phyloP scores from a whole-genome alignment of 2,888 invertebrate species.

The Sacculina carcini region DNA sequence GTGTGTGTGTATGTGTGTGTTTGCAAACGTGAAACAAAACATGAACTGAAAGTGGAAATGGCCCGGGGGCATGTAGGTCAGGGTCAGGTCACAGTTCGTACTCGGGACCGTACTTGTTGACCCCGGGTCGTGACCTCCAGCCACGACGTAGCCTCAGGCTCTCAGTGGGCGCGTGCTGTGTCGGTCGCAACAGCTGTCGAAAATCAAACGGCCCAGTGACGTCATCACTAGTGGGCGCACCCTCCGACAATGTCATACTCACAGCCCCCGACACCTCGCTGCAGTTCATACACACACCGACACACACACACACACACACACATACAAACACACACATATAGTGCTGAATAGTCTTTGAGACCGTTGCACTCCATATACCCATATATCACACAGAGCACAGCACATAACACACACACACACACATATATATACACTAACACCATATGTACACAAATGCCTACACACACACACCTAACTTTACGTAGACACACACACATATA shows the following conservation, averaged over 20 bases:
- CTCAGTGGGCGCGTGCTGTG: slow-evolving; percentile 36
- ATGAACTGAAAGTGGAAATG: neutral
- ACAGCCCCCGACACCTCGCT: too few relatives aligned
- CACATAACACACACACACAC: too few relatives aligned
- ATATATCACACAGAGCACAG: too few relatives aligned
- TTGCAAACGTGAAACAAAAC: neutral
- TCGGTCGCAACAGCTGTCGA: slow-evolving; percentile 34
- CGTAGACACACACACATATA: neutral
- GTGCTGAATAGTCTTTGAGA: too few relatives aligned
- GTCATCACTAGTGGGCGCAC: too few relatives aligned
- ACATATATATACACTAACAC: neutral
- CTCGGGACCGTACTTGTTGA: slow-evolving; percentile 8
- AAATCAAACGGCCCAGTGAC: slow-evolving; percentile 39
- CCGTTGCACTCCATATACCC: too few relatives aligned
- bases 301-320: too few relatives aligned
- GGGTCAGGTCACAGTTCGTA: slow-evolving; percentile 11
- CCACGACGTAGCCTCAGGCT: slow-evolving; percentile 25
- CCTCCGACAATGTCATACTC: too few relatives aligned
- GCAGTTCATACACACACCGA: too few relatives aligned
- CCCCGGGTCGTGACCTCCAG: slow-evolving; percentile 5
- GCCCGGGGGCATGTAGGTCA: too few relatives aligned
- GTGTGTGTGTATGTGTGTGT: neutral
- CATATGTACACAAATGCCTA: neutral
- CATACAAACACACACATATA: too few relatives aligned
- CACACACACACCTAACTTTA: slow-evolving; percentile 1